These are phyloP conservation scores for Andricus curvator DNA, from an alignment of 2,888 invertebrate species.

Conservation along the genomic window DNA sequence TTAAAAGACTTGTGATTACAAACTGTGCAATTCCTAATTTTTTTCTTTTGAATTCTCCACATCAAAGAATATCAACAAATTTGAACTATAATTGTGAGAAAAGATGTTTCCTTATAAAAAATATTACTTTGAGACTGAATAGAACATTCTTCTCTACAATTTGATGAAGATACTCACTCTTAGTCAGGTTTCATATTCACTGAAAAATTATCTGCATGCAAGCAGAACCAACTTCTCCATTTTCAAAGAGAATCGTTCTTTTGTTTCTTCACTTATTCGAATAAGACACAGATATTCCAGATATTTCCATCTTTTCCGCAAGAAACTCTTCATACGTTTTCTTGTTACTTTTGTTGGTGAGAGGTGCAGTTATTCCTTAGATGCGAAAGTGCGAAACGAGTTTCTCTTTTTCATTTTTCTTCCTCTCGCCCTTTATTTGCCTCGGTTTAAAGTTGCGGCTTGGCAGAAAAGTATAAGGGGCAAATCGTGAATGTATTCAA, in stretches of 20 bases:
- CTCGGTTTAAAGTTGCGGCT: background rate
- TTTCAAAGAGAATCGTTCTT: background rate
- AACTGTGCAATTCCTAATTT: too few species aligned
- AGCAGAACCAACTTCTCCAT: background rate
- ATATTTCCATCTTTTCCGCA: background rate
- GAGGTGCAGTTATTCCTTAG: background rate
- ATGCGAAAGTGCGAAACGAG: background rate
- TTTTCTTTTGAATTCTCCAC: too few species aligned
- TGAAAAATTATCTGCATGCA: background rate
- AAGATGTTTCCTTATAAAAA: background rate
- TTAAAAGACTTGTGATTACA: too few species aligned
- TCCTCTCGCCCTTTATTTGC: background rate
- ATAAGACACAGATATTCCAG: background rate
- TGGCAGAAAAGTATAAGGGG: background rate
- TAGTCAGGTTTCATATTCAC: background rate
- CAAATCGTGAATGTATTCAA: conserved; percentile 6
- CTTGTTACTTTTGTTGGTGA: background rate
- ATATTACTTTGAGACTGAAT: background rate
- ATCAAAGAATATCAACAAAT: too few species aligned
- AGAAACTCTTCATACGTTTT: background rate
- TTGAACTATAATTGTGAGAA: too few species aligned
- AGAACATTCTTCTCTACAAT: background rate
- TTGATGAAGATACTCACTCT: background rate
- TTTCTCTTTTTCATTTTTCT: background rate
- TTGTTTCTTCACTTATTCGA: background rate